These are phyloP conservation scores for Drosophila antonietae DNA, from an alignment of 2,888 invertebrate genomes.

Conservation along the genomic window DNA sequence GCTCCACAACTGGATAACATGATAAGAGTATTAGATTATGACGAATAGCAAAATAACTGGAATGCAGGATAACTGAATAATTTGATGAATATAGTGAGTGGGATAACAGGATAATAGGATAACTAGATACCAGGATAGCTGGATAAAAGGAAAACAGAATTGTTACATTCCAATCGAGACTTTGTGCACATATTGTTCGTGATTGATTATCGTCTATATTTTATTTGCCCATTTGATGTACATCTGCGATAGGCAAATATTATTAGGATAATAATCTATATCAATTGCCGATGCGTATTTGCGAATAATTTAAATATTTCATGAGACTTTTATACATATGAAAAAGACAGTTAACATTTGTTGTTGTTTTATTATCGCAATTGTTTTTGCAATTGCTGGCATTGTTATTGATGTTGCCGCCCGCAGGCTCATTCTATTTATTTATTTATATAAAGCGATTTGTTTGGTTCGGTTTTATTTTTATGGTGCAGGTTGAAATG, in stretches of 20 bases:
- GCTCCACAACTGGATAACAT: too few relatives aligned
- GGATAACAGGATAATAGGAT: too few relatives aligned
- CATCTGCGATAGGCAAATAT: conserved; percentile 22
- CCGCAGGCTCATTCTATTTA: conserved; percentile 37
- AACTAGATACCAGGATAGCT: too few relatives aligned
- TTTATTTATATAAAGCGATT: conserved; percentile 58
- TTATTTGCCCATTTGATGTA: neutral
- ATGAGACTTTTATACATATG: conserved; percentile 50
- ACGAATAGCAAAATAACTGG: too few relatives aligned
- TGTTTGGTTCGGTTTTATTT: conserved; percentile 41
- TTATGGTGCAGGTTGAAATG: conserved; percentile 56
- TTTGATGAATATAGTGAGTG: too few relatives aligned
- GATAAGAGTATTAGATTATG: too few relatives aligned
- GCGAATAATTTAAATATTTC: conserved; percentile 42
- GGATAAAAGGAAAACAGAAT: neutral
- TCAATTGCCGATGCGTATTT: conserved; percentile 32
- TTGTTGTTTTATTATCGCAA: conserved; percentile 29
- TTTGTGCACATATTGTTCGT: neutral
- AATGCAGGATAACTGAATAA: too few relatives aligned
- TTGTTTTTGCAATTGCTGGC: conserved; percentile 14
- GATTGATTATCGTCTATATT: neutral
- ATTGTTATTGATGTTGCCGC: conserved; percentile 16
- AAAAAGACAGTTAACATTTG: conserved; percentile 37
- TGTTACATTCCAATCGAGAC: neutral
- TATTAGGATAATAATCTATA: conserved; percentile 36